These are phyloP conservation scores for Cosmia pyralina DNA, from an alignment of 2,888 invertebrate species.

Conservation along the genomic window DNA sequence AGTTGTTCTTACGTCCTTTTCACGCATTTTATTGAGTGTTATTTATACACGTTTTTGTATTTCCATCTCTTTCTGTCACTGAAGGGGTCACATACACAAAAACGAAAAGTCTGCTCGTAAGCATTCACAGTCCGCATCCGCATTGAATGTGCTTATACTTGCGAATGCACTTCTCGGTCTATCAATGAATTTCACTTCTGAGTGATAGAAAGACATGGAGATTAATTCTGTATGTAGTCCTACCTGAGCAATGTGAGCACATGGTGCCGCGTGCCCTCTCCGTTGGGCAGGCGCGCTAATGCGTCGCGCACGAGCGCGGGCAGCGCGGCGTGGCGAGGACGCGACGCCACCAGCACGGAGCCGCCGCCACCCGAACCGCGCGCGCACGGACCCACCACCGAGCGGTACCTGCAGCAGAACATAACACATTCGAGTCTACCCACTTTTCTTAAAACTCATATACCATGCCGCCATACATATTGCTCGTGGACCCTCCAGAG, in stretches of 20 bases:
- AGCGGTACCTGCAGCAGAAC: constrained; percentile 73
- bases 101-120: too few species aligned
- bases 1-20: too few species aligned
- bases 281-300: constrained; percentile 97
- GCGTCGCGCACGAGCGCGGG: constrained; percentile 97
- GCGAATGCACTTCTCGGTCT: too few species aligned
- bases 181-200: too few species aligned
- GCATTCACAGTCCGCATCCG: too few species aligned
- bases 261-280: constrained; percentile 97
- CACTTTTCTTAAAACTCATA: too few species aligned
- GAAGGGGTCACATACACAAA: too few species aligned
- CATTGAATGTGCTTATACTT: too few species aligned
- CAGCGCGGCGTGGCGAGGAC: constrained; percentile 97
- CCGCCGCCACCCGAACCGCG: constrained; percentile 93
- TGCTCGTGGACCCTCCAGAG: neutral
- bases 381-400: constrained; percentile 81
- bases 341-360: constrained; percentile 94
- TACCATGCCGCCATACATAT: neutral
- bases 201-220: too few species aligned
- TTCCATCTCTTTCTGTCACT: too few species aligned
- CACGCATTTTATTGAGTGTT: too few species aligned
- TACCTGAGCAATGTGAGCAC: constrained; percentile 94
- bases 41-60: too few species aligned
- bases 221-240: neutral
- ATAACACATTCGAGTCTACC: neutral